These are phyloP conservation scores for Alentia gelatinosa DNA, from an alignment of 2,888 invertebrate species.

Conservation along the genomic window DNA sequence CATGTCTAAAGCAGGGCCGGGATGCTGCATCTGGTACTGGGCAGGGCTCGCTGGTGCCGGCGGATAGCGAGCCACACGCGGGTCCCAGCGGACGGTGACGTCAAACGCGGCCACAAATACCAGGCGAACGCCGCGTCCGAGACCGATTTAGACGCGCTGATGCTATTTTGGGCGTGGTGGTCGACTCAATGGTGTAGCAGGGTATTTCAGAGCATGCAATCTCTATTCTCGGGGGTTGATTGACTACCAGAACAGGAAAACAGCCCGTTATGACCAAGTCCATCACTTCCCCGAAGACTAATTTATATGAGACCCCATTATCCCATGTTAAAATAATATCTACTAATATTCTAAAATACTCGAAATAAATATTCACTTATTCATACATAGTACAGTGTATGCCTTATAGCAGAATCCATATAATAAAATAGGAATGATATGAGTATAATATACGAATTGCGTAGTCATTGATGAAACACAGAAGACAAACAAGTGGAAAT, in stretches of 20 bases:
- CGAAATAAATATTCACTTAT: too few species aligned
- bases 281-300: not conserved
- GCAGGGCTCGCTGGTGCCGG: not conserved
- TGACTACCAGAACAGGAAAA: not conserved
- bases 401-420: too few species aligned
- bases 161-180: slow-evolving; percentile 50
- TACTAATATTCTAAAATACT: too few species aligned
- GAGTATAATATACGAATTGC: not conserved
- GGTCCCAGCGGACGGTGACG: slow-evolving; percentile 9
- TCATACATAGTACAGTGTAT: too few species aligned
- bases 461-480: not conserved
- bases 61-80: not conserved
- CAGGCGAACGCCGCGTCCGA: not conserved
- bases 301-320: too few species aligned
- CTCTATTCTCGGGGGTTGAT: slow-evolving; percentile 34
- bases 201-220: slow-evolving; percentile 32
- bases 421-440: too few species aligned
- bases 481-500: not conserved
- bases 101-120: slow-evolving; percentile 32
- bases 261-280: not conserved
- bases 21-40: not conserved
- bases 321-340: too few species aligned
- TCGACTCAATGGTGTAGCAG: not conserved
- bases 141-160: slow-evolving; percentile 35
- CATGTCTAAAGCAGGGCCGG: not conserved